Conservation (phyloP, 1,140 invertebrate genomes). For the Panagrolaimus sp. region DNA sequence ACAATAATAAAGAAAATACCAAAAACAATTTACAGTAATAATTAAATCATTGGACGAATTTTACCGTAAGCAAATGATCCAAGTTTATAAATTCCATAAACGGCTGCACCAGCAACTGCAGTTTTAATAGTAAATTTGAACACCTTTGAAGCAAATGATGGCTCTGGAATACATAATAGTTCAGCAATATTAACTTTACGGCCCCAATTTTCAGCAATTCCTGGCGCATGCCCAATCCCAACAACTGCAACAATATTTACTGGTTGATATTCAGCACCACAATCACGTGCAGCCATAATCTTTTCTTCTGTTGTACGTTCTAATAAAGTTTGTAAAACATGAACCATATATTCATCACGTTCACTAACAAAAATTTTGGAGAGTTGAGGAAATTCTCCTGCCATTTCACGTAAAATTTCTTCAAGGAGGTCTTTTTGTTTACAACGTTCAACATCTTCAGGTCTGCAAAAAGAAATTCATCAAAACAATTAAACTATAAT, state of each 20-base stretch:
- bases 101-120: constrained; percentile 10
- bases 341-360: constrained; percentile 65
- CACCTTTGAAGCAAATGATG: constrained; percentile 18
- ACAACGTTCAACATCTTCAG: constrained; percentile 48
- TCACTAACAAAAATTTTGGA: constrained; percentile 86
- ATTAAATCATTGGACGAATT: not conserved
- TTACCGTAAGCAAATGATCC: constrained; percentile 21
- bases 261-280: constrained; percentile 43
- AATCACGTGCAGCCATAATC: constrained; percentile 21
- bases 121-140: constrained; percentile 18
- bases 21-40: too few species aligned
- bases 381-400: constrained; percentile 81
- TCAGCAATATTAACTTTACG: constrained; percentile 36
- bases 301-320: constrained; percentile 39
- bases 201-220: constrained; percentile 47
- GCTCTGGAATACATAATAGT: constrained; percentile 31
- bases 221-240: constrained; percentile 54
- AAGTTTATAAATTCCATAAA: constrained; percentile 26
- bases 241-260: constrained; percentile 52
- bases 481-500: too few species aligned
- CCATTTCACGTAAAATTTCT: constrained; percentile 80
- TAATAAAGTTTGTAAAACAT: constrained; percentile 44
- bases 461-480: constrained; percentile 24
- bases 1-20: too few species aligned
- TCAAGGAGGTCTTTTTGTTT: constrained; percentile 77